Evolutionary conservation across 1,140 invertebrate species (phyloP).

Genomic region (Zaprionus nigranus): DNA sequence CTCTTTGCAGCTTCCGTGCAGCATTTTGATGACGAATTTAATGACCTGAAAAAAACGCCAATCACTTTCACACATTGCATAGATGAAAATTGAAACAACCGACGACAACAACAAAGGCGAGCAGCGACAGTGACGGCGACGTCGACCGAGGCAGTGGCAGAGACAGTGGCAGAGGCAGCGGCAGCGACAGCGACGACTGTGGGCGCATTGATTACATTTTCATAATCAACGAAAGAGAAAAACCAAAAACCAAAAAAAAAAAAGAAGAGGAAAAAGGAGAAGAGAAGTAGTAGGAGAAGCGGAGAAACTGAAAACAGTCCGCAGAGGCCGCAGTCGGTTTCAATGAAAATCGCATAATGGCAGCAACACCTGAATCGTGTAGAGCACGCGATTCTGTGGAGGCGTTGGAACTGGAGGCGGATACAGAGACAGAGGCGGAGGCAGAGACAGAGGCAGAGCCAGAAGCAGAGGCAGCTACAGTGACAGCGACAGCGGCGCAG

Average conservation of each 20-base stretch:
- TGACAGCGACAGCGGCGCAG: conserved; percentile 16
- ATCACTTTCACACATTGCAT: conserved; percentile 73
- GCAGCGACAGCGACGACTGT: conserved; percentile 36
- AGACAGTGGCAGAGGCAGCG: conserved; percentile 13
- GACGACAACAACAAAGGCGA: conserved; percentile 51
- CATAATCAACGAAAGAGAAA: conserved; percentile 60
- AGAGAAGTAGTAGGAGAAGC: conserved; percentile 8
- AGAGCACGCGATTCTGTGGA: conserved; percentile 65
- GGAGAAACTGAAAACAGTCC: conserved; percentile 21
- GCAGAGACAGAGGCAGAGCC: conserved; percentile 3
- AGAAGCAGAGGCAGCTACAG: conserved; percentile 21
- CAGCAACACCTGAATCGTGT: conserved; percentile 72
- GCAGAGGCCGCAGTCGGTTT: conserved; percentile 44
- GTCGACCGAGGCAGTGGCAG: conserved; percentile 20
- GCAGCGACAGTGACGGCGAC: conserved; percentile 52
- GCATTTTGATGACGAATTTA: conserved; percentile 66
- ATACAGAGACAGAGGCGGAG: conserved; percentile 43
- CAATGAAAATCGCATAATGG: conserved; percentile 78
- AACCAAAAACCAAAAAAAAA: too few relatives aligned
- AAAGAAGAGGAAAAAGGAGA: conserved; percentile 14
- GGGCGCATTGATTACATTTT: conserved; percentile 68
- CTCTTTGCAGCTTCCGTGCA: neutral
- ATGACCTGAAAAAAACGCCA: conserved; percentile 69
- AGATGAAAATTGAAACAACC: conserved; percentile 64
- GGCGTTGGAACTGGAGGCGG: conserved; percentile 52